Base-by-base conservation (phyloP, 2,797 vertebrate genomes). In the Echiichthys vipera region DNA sequence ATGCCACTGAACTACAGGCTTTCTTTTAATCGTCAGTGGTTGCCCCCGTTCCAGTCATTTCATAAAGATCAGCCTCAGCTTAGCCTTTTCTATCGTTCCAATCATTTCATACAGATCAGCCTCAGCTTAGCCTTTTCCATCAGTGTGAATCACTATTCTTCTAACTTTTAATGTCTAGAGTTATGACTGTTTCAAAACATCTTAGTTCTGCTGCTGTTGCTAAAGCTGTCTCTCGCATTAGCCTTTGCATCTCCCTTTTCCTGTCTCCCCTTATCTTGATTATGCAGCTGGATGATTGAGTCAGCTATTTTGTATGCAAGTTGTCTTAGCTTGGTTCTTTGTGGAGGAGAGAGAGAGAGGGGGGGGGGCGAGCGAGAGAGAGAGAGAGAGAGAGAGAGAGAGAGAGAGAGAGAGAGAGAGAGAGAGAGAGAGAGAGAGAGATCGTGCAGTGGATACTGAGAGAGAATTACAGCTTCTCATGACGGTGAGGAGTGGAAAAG, bases 251-350 rank as follows among this genome's bases (percentile, higher is more conserved):
- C 88, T 84, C 74, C 83, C 86, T 75, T 78, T 66, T 81, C 87
- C 88, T 84, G 83, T 84, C 79, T 84, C 78, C 84, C 88, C 91
- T 95, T 95, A 96, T 96, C 95, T 94, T 95, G 95, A 95, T 95
- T 95, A 94, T 95, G 93, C 95, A 95, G 95, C 93, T 92, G 94
- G 92, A 93, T 93, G 94, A 95, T 96, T 95, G 95, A 97, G 96
- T 94, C 96, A 95, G 95, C 95, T 96, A 91, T 95, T 96, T 96
- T 95, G 95, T 92, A 94, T 93, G 94, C 94, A 92, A 92, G 88
- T 91, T 95, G 95, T 94, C 91, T 92, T 91, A 93, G 94, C 94
- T 93, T 90, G 92, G 87, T 91, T 91, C 94, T 94, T 92, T 94
- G 92, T 92, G 78, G 89, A 89, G 90, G 87, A 74, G 84, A 80